Evolutionary conservation across 2,888 invertebrate species (phyloP), one percentile per base, ranked within the genome.

Genomic region (Trichopoda pennipes): DNA sequence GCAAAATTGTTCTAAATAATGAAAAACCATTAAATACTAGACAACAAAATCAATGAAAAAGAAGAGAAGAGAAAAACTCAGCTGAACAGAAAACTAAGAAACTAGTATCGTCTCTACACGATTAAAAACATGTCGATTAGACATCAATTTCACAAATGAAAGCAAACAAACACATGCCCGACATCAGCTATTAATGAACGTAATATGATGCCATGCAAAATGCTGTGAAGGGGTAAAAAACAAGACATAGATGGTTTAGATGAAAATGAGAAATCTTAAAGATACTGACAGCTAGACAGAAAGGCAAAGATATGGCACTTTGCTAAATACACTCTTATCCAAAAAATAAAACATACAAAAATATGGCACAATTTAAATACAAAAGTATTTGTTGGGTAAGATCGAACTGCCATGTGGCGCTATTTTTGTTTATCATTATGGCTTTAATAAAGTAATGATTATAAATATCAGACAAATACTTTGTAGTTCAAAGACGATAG

Each of bases 51-150:
- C 64, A 64, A 19, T 19, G 47, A 38, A 38, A 35, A 23, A 55
- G 23, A 47, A 28, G 16, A 32, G 19, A 60, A 32, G 66, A 35
- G 23, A 19, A 19, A 49, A 49, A 75, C 32, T 19, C 17, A 21
- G 23, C 17, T 23, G 9, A 53, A 51, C n/a, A 7, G 38, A 19
- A 64, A 28, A 32, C 8, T 17, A 35, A 44, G 6, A 23, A 61
- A 51, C 19, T 23, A 42, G n/a, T 56, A 47, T 44, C 79, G 32
- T 74, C 86, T 85, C 87, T 87, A 88, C 87, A 87, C 88, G 88
- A 88, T 88, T 87, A 88, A 87, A 88, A 88, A 88, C 82, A 75
- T 75, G 88, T 88, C 88, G 88, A 88, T 88, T 88, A 88, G 87
- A 88, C 88, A 88, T 88, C 87, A 87, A 88, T 88, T 88, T 87